Base-by-base conservation (phyloP, 2,113 vertebrate genomes). In the Haliaeetus leucogaster region DNA sequence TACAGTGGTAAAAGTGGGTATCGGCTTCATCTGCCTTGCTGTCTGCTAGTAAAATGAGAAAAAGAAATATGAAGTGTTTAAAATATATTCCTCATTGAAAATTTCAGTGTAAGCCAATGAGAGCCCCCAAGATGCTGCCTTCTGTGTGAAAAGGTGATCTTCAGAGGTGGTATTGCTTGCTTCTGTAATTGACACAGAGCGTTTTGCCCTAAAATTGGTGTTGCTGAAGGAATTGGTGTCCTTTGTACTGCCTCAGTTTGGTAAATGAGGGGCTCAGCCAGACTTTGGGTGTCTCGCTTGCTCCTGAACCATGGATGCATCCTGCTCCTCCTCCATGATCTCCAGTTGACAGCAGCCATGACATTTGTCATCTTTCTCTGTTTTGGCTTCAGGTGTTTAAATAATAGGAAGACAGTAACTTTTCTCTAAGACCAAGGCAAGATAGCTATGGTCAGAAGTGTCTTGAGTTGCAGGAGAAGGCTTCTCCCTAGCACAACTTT, bases 1-100 rank as follows among this genome's bases (percentile, higher is more conserved):
- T 17, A 1, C 20, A 21, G 10, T 1, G 0, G 1, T 16, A 55
- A n/a, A 68, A 8, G 42, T 14, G 47, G 9, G 1, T 25, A 36
- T 83, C 79, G 34, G 55, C 66, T 88, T 82, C 58, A 55, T 93
- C 62, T 95, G 62, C 71, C 52, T 65, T 7, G 45, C 90, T 87
- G 81, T 59, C 84, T 91, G 59, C 87, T 67, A 42, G 84, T 45
- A 61, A 83, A 89, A 80, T 76, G 74, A 92, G 67, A 72, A 92
- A 58, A 91, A 94, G 87, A 94, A 94, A 82, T 58, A 68, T 16
- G 43, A 58, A 36, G 16, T 36, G 45, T 56, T 95, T 30, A 5
- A 72, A 88, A 52, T 68, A 5, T 10, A 5, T 55, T 72, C 13
- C 17, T 40, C 26, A 19, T 13, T 56, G 74, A 36, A 70, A 43